Conservation (phyloP, 2,797 vertebrate species). For the Betta splendens region DNA sequence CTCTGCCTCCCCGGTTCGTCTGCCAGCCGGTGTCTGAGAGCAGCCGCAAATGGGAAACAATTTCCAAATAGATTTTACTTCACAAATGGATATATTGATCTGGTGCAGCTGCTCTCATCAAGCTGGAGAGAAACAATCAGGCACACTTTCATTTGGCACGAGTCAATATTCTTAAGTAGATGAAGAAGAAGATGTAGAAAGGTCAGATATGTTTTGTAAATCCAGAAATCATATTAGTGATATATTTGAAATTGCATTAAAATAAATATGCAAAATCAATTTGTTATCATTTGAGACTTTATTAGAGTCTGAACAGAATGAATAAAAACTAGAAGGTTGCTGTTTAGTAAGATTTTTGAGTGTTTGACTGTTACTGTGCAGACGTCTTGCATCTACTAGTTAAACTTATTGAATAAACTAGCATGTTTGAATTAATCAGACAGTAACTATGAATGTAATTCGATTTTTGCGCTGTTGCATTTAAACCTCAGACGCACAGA, state of each 20-base stretch:
- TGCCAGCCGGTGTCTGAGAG: slow-evolving; percentile 32
- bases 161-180: slow-evolving; percentile 40
- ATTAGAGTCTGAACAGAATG: no score
- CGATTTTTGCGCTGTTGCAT: background rate
- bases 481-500: slow-evolving; percentile 10
- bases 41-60: slow-evolving; percentile 56
- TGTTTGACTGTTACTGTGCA: background rate
- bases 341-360: no score
- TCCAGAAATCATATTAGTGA: background rate
- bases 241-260: background rate
- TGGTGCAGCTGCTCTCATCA: slow-evolving; percentile 65
- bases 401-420: background rate
- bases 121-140: slow-evolving; percentile 61
- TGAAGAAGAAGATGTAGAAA: slow-evolving; percentile 23
- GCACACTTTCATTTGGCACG: slow-evolving; percentile 57
- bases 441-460: no score
- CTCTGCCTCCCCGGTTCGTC: slow-evolving; percentile 19
- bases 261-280: background rate
- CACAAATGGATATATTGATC: slow-evolving; percentile 73
- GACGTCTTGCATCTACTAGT: background rate
- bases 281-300: slow-evolving; percentile 2
- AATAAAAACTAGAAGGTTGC: no score
- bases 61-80: slow-evolving; percentile 74
- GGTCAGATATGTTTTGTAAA: slow-evolving; percentile 29
- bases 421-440: background rate